Evolutionary conservation across 1,140 invertebrate genomes (phyloP).

Genomic region (Cylas formicarius): DNA sequence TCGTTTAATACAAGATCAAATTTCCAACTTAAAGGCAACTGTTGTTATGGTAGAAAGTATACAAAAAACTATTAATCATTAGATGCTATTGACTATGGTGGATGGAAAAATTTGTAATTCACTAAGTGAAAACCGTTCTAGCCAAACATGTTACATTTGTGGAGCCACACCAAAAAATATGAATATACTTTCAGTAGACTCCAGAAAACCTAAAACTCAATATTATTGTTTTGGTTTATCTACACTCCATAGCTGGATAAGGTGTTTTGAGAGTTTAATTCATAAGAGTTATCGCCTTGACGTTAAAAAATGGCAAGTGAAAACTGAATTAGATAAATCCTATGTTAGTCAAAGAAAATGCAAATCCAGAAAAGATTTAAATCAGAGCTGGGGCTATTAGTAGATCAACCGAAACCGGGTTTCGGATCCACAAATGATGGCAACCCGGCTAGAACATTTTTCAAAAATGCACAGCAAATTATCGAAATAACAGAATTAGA

Average conservation of each 20-base stretch:
- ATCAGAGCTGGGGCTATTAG: conserved; percentile 12
- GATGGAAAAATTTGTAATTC: too few relatives aligned
- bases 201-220: too few relatives aligned
- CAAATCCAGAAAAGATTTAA: conserved; percentile 8
- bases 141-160: too few relatives aligned
- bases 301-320: conserved; percentile 29
- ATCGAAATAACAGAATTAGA: conserved; percentile 37
- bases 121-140: too few relatives aligned
- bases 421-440: conserved; percentile 37
- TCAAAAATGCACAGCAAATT: conserved; percentile 29
- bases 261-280: conserved; percentile 25
- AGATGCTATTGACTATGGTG: too few relatives aligned
- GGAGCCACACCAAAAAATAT: too few relatives aligned
- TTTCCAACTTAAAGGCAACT: too few relatives aligned
- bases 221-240: conserved; percentile 25
- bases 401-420: conserved; percentile 28
- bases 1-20: too few relatives aligned
- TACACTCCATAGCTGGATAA: conserved; percentile 26
- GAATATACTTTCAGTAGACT: too few relatives aligned
- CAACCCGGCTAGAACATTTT: conserved; percentile 39
- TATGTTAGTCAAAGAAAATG: conserved; percentile 9
- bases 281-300: conserved; percentile 26
- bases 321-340: conserved; percentile 1
- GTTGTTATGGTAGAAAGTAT: too few relatives aligned
- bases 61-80: too few relatives aligned